These are phyloP conservation scores for Pteria penguin DNA, from an alignment of 2,888 invertebrate species.

Conservation along the genomic window DNA sequence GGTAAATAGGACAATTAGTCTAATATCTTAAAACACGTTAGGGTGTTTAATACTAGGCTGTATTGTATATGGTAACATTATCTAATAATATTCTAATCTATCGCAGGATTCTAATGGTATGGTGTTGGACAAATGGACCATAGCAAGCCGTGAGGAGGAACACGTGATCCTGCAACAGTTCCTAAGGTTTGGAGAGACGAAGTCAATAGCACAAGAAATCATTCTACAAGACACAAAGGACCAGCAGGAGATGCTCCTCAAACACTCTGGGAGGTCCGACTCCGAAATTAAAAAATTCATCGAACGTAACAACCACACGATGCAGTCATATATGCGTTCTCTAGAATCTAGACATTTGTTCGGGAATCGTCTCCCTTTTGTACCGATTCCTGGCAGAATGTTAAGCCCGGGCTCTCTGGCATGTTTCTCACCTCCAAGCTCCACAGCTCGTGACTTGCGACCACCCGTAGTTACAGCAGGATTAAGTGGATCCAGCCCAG, in stretches of 20 bases:
- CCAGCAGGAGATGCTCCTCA: conserved; percentile 69
- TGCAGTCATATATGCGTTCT: conserved; percentile 74
- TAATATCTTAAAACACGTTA: no score
- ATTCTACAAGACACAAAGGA: conserved; percentile 80
- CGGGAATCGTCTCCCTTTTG: conserved; percentile 65
- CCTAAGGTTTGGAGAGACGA: conserved; percentile 92
- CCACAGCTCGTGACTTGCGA: conserved; percentile 59
- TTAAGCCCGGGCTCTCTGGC: conserved; percentile 65
- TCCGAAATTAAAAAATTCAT: conserved; percentile 83
- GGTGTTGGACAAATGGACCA: conserved; percentile 92
- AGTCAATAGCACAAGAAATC: conserved; percentile 88
- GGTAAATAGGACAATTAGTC: no score
- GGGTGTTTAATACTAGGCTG: no score
- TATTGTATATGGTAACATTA: no score
- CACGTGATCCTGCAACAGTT: conserved; percentile 95
- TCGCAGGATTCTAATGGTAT: conserved; percentile 92
- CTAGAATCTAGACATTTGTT: conserved; percentile 73
- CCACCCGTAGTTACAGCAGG: conserved; percentile 59
- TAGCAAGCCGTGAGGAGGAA: conserved; percentile 93
- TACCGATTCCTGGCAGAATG: conserved; percentile 63
- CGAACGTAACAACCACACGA: conserved; percentile 81
- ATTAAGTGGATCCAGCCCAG: conserved; percentile 81
- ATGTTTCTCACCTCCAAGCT: conserved; percentile 61
- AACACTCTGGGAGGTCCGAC: conserved; percentile 78
- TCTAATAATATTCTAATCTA: no score